These are phyloP conservation scores for Decapterus maruadsi DNA, from an alignment of 2,797 vertebrate genomes.

Conservation along the genomic window DNA sequence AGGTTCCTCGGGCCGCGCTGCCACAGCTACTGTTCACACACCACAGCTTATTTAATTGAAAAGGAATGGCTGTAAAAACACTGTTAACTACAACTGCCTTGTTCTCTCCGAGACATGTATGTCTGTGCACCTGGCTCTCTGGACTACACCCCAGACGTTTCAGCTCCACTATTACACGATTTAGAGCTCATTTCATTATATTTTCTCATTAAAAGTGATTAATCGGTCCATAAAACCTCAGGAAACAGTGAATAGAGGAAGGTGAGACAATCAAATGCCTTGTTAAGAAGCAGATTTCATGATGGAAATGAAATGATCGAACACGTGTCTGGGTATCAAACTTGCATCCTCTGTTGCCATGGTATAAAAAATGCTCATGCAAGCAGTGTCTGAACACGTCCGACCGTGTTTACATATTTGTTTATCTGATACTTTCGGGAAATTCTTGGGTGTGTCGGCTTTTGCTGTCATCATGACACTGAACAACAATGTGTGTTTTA, in stretches of 20 bases:
- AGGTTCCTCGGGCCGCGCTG: conserved; percentile 21
- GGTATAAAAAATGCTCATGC: too few species aligned
- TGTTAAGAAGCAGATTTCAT: too few species aligned
- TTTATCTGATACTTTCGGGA: too few species aligned
- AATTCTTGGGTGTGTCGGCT: too few species aligned
- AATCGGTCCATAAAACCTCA: background rate
- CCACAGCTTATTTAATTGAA: conserved; percentile 43
- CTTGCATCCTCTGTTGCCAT: too few species aligned
- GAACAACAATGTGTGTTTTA: too few species aligned
- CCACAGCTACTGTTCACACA: conserved; percentile 57
- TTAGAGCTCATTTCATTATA: background rate
- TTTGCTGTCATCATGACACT: too few species aligned
- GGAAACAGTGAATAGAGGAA: background rate
- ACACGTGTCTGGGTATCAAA: too few species aligned
- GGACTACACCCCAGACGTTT: background rate
- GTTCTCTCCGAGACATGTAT: conserved; percentile 6
- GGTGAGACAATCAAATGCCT: too few species aligned
- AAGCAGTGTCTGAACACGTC: too few species aligned
- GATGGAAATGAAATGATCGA: too few species aligned
- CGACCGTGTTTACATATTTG: too few species aligned
- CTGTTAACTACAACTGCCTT: background rate
- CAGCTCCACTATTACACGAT: background rate
- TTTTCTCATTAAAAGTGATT: background rate
- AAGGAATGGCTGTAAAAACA: conserved; percentile 45
- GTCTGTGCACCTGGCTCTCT: background rate